These are phyloP conservation scores for Notoglanidium macrostoma DNA, from an alignment of 2,797 vertebrate genomes.

Conservation along the genomic window DNA sequence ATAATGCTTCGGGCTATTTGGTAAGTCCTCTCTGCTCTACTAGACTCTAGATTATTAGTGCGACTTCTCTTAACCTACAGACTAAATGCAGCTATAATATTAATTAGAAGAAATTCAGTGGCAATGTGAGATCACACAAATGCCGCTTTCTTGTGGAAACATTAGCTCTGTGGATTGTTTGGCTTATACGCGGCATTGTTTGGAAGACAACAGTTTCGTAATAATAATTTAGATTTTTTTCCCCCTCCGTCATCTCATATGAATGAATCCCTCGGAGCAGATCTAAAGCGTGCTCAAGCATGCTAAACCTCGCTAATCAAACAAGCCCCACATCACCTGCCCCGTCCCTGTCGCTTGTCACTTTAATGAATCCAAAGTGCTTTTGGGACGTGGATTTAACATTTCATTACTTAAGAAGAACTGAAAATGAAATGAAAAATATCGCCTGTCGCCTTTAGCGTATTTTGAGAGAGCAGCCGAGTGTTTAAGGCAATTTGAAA, in stretches of 20 bases:
- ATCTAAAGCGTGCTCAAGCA: slow-evolving; percentile 19
- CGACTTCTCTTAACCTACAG: not conserved
- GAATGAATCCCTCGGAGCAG: slow-evolving; percentile 22
- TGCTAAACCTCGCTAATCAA: slow-evolving; percentile 36
- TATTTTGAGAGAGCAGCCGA: slow-evolving; percentile 54
- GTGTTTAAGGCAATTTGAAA: slow-evolving; percentile 66
- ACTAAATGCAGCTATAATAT: not conserved
- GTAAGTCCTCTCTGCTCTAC: no score
- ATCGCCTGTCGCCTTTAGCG: slow-evolving; percentile 30
- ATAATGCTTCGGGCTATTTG: no score
- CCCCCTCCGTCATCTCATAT: not conserved
- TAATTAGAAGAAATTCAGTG: not conserved
- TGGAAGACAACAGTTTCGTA: not conserved
- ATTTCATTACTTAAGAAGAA: slow-evolving; percentile 50
- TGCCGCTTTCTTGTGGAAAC: no score
- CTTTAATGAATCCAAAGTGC: slow-evolving; percentile 43
- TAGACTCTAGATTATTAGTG: not conserved
- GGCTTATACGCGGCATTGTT: not conserved
- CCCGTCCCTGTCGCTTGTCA: slow-evolving; percentile 17
- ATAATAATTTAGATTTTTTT: not conserved
- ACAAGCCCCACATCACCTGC: slow-evolving; percentile 36
- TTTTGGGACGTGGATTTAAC: slow-evolving; percentile 44
- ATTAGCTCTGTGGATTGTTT: not conserved
- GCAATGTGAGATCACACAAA: not conserved
- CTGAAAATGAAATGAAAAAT: slow-evolving; percentile 48